A percentile compares a stretch with the other conserved stretches of the same genome.
Evolutionary conservation across 2,888 invertebrate genomes (phyloP).

Genomic region (Nesidiocoris tenuis): DNA sequence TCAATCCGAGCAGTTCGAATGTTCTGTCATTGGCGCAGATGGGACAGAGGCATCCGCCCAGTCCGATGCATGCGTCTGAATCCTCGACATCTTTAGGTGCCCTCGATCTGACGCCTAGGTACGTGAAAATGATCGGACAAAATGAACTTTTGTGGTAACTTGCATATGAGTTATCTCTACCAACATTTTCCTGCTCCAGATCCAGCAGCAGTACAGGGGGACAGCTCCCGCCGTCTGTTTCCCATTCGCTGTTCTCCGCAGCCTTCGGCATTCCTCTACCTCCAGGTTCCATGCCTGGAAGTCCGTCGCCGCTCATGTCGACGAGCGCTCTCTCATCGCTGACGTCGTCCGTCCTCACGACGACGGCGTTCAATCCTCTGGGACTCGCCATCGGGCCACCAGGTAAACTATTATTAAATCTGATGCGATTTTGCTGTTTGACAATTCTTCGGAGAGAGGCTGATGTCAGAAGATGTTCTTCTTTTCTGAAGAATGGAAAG

Average conservation of each 20-base stretch:
- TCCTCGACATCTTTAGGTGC: slow-evolving; percentile 59
- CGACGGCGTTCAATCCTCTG: slow-evolving; percentile 83
- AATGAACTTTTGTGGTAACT: too few relatives aligned
- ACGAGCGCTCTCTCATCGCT: slow-evolving; percentile 77
- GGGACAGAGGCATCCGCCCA: slow-evolving; percentile 42
- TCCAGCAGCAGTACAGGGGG: slow-evolving; percentile 46
- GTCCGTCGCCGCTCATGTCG: slow-evolving; percentile 29
- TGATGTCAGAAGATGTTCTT: too few relatives aligned
- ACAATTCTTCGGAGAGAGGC: too few relatives aligned
- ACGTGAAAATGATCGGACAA: neutral
- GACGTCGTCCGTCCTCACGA: slow-evolving; percentile 76
- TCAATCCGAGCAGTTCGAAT: slow-evolving; percentile 28
- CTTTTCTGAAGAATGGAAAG: too few relatives aligned
- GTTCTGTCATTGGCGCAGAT: slow-evolving; percentile 17
- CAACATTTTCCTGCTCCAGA: too few relatives aligned
- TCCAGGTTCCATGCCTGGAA: slow-evolving; percentile 59
- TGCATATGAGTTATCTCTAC: too few relatives aligned
- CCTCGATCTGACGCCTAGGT: slow-evolving; percentile 61
- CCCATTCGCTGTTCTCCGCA: slow-evolving; percentile 56
- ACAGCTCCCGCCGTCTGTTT: slow-evolving; percentile 50
- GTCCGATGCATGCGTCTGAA: slow-evolving; percentile 54
- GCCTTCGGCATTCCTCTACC: slow-evolving; percentile 59
- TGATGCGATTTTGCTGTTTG: too few relatives aligned
- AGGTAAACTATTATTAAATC: slow-evolving; percentile 69
- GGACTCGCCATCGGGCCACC: slow-evolving; percentile 80